Evolutionary conservation across 2,797 vertebrate species (phyloP), one percentile per base, ranked within the genome.

Genomic region (Catostomus latipinnis): DNA sequence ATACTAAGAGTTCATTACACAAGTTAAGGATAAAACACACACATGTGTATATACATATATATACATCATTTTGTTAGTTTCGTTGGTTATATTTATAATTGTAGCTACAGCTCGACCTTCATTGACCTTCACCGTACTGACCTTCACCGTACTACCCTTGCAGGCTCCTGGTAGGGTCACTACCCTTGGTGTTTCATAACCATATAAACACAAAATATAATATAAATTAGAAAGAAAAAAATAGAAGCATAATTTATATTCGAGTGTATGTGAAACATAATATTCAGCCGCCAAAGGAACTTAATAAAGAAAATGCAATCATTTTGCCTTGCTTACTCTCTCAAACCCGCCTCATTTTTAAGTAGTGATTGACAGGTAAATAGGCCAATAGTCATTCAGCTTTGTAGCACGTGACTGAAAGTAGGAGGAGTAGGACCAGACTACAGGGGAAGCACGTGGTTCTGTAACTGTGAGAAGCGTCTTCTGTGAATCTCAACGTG

Each of bases 401-500:
- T 0, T 13, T 0, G 0, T 4, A 1, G 6, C 0, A 3, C 62
- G 62, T 65, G 34, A 6, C 0, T 0, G 1, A 66, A 71, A 81
- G 78, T 10, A 13, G 90, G 91, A 73, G 87, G 84, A 50, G 0
- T 16, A 0, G 34, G 2, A 34, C 34, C 4, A 34, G 34, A 34
- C 34, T 34, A 34, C n/a, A 0, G 8, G 45, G 43, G 16, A 6
- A 52, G 46, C 69, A 60, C 54, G 0, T 34, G 74, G 52, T 71
- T 63, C 52, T 60, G 60, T 57, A 57, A 14, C 45, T 60, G 46
- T 52, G 50, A 65, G 60, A 62, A 70, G 85, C 87, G 92, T 92
- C 90, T 90, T 93, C 63, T 80, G 81, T 90, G 90, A 89, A 83
- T 83, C 71, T 86, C 91, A 92, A 90, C 90, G 93, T 94, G 93